Conservation (phyloP, 2,888 invertebrate genomes). For the Chrysina gloriosa region DNA sequence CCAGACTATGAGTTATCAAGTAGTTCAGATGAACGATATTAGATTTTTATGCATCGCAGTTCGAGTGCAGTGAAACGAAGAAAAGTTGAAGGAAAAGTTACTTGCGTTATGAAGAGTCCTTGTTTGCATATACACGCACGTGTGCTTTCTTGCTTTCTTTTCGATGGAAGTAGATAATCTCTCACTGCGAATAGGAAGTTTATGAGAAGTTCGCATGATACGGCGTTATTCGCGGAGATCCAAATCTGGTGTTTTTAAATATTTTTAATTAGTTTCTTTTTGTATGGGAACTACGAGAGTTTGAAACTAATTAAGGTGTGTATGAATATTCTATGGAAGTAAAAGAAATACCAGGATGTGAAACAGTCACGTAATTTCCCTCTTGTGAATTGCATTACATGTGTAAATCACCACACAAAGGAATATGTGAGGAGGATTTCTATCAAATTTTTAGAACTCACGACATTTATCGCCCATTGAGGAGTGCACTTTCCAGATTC, state of each 20-base stretch:
- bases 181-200: not conserved
- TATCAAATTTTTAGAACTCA: no score
- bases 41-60: constrained; percentile 18
- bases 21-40: constrained; percentile 20
- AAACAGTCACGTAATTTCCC: no score
- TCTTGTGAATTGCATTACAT: no score
- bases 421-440: no score
- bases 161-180: not conserved
- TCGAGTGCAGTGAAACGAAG: not conserved
- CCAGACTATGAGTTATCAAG: constrained; percentile 19
- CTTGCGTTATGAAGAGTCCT: not conserved
- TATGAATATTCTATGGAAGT: not conserved
- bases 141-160: not conserved
- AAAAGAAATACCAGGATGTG: no score
- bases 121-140: constrained; percentile 1
- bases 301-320: not conserved
- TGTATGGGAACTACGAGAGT: not conserved
- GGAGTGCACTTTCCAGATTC: no score
- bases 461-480: no score
- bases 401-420: no score
- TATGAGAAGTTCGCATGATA: not conserved
- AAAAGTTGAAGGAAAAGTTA: constrained; percentile 8
- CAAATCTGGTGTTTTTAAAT: not conserved
- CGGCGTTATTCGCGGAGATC: no score
- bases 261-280: not conserved